These are phyloP conservation scores for cat (Felis catus) DNA, from an alignment of 2,113 vertebrate species.

Conservation along the genomic window DNA sequence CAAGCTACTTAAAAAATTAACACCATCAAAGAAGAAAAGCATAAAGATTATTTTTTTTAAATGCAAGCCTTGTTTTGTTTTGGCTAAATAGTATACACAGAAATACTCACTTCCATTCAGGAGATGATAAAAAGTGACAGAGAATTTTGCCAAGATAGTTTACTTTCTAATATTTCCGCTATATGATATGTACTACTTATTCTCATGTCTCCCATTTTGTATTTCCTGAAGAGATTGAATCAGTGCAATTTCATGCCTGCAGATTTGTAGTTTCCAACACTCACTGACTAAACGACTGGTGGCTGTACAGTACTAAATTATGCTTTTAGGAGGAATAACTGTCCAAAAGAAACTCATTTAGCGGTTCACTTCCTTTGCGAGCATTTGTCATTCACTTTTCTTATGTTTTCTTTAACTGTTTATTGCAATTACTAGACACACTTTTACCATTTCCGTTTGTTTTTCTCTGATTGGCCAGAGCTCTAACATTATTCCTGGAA, in stretches of 20 bases:
- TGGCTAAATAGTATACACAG: neutral
- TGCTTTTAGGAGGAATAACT: constrained; percentile 56
- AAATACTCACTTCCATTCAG: neutral
- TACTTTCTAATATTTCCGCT: constrained; percentile 53
- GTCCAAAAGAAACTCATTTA: constrained; percentile 49
- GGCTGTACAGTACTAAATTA: neutral
- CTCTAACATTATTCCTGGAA: constrained; percentile 60
- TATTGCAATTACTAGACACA: constrained; percentile 56
- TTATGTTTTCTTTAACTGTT: constrained; percentile 52
- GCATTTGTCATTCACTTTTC: constrained; percentile 40
- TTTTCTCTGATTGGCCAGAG: constrained; percentile 54
- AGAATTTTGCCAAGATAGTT: neutral
- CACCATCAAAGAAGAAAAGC: neutral
- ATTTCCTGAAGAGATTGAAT: constrained; percentile 41
- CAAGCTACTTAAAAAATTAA: constrained; percentile 1
- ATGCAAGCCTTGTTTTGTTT: neutral
- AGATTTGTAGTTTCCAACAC: constrained; percentile 29
- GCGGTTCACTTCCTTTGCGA: neutral
- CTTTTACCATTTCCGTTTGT: constrained; percentile 28
- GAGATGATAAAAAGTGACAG: constrained; percentile 30
- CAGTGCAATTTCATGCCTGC: constrained; percentile 7
- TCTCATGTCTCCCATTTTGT: constrained; percentile 35
- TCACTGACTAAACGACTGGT: neutral
- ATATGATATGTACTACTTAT: neutral
- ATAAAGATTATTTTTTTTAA: neutral